phyloP scores from a whole-genome alignment of 2,113 vertebrate species.

The Gallinago paraguaiae region DNA sequence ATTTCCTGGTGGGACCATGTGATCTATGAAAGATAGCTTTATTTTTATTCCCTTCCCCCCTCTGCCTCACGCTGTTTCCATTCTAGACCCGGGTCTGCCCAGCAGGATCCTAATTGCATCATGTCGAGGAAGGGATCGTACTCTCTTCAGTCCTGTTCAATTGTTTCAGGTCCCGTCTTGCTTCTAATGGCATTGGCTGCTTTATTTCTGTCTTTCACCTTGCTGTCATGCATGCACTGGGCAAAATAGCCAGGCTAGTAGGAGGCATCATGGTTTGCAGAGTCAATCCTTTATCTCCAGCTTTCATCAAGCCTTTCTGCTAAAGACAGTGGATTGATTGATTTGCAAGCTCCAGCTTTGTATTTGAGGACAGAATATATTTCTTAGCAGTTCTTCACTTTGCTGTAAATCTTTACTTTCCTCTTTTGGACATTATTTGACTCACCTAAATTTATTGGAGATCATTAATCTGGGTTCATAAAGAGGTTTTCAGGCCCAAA shows the following conservation, averaged over 20 bases:
- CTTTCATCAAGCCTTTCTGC: background rate
- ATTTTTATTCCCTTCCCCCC: background rate
- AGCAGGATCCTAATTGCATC: constrained; percentile 4
- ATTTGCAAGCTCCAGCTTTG: background rate
- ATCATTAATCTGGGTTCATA: background rate
- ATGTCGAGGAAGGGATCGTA: background rate
- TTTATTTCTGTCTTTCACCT: background rate
- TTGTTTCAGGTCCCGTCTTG: background rate
- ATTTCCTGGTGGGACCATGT: constrained; percentile 58
- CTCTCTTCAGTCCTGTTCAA: background rate
- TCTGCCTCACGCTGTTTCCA: background rate
- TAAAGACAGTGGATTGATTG: background rate
- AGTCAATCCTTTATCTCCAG: background rate
- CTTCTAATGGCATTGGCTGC: background rate
- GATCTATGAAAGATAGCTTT: constrained; percentile 56
- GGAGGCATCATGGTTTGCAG: background rate
- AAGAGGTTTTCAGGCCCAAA: background rate
- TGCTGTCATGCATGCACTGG: background rate
- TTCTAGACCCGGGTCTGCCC: background rate
- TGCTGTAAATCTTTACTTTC: background rate
- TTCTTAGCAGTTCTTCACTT: background rate
- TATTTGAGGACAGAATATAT: background rate
- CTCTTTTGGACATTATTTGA: background rate
- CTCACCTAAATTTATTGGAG: background rate
- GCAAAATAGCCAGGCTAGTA: background rate